Evolutionary conservation across 1,140 invertebrate genomes (phyloP).

Genomic region (Helicorthomorpha holstii): DNA sequence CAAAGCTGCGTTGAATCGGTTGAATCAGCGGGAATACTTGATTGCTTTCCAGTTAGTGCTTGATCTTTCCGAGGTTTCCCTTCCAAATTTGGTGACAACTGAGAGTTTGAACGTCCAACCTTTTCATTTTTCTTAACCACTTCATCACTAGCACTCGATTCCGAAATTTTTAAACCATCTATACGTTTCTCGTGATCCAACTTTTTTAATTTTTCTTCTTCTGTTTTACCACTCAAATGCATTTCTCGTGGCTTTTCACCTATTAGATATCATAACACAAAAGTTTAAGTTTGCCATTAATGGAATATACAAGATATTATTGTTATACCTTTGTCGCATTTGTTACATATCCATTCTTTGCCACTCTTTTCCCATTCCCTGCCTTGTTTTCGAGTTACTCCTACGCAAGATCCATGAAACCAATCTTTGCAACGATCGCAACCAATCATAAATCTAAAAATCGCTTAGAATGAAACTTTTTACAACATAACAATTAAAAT

Average conservation of each 20-base stretch:
- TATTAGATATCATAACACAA: neutral
- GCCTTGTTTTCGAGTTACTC: constrained; percentile 61
- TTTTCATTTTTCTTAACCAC: no score
- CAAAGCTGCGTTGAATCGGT: neutral
- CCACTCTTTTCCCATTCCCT: constrained; percentile 76
- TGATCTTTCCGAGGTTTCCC: no score
- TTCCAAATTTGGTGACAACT: no score
- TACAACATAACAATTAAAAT: constrained; percentile 5
- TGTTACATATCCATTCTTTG: constrained; percentile 78
- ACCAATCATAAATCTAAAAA: constrained; percentile 75
- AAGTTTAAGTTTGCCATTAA: neutral
- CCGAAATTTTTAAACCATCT: no score
- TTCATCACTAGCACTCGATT: no score
- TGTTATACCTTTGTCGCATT: constrained; percentile 34
- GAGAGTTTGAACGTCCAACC: no score
- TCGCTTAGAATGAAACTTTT: neutral
- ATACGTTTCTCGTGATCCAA: no score
- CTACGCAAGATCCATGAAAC: constrained; percentile 93
- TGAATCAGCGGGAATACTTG: no score
- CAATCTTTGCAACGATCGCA: constrained; percentile 92
- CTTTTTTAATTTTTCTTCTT: neutral
- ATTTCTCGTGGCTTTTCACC: neutral
- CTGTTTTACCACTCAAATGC: neutral
- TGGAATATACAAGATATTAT: neutral
- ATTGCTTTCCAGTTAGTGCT: no score